Evolutionary conservation across 2,888 invertebrate species (phyloP).

Genomic region (Lycophotia porphyrea): DNA sequence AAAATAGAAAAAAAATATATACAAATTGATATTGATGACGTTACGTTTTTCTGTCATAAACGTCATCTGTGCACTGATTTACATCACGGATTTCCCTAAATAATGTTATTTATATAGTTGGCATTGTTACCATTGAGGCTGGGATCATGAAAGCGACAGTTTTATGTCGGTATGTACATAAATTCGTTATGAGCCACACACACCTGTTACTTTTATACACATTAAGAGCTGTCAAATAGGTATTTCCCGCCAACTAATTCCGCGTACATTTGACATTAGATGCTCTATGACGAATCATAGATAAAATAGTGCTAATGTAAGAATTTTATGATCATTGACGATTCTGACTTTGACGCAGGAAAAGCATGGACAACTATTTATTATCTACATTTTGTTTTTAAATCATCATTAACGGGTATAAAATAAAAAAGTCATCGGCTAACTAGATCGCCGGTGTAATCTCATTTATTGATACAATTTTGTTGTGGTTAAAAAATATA

Average conservation of each 20-base stretch:
- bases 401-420: slow-evolving; percentile 21
- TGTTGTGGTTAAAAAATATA: slow-evolving; percentile 24
- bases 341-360: neutral
- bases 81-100: slow-evolving; percentile 28
- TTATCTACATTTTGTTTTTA: slow-evolving; percentile 16
- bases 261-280: slow-evolving; percentile 43
- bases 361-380: neutral
- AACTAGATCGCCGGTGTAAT: slow-evolving; percentile 18
- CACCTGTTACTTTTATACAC: slow-evolving; percentile 64
- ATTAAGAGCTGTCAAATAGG: slow-evolving; percentile 53
- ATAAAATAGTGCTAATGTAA: slow-evolving; percentile 24
- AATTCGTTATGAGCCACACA: slow-evolving; percentile 54
- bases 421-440: slow-evolving; percentile 31
- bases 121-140: slow-evolving; percentile 47
- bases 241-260: slow-evolving; percentile 60
- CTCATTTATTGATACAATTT: slow-evolving; percentile 43
- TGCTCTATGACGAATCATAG: slow-evolving; percentile 25
- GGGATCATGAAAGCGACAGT: slow-evolving; percentile 46
- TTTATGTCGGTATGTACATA: slow-evolving; percentile 51
- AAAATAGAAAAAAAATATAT: slow-evolving; percentile 18
- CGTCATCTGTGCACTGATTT: slow-evolving; percentile 37
- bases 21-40: too few relatives aligned
- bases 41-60: slow-evolving; percentile 37
- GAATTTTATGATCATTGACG: slow-evolving; percentile 4
- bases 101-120: slow-evolving; percentile 38